Evolutionary conservation across 2,113 vertebrate species (phyloP), one percentile per base, ranked within the genome.

Genomic region (Cheirogaleus medius): DNA sequence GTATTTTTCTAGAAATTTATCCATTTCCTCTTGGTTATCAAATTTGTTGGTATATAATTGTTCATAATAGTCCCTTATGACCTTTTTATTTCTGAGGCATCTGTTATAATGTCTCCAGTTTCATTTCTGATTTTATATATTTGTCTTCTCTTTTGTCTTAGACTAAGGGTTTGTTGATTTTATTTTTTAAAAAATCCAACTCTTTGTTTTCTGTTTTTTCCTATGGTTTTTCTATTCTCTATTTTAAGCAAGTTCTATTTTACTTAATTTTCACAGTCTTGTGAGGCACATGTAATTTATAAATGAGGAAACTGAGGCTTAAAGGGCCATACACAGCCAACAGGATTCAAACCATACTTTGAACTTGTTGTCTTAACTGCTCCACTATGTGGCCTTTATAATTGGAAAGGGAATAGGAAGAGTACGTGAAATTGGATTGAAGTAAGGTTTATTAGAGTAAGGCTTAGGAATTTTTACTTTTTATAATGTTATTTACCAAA

Each of bases 331-430:
- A 87, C 21, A 44, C 44, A 77, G 69, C 29, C 29, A 91, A 60
- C 18, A 84, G 44, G 74, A 85, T 92, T 84, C 13, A 27, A 54
- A 32, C 27, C 18, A 27, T 95, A 84, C 25, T 64, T 52, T 66
- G 54, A 78, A 58, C 9, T 18, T 95, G 34, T 80, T 83, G 44
- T 63, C 42, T 64, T 78, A 91, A 71, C 4, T 77, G 23, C 21
- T 91, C 11, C 8, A 49, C 13, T 74, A 2, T 66, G n/a, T 73
- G 54, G 47, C n/a, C 39, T 94, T 87, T 74, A 37, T 71, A 78
- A 92, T 92, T 95, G 63, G 63, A 80, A 85, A 89, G 25, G 54
- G 52, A 95, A 58, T 92, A 86, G 39, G 56, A 76, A 64, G 20
- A 89, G 81, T 80, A 12, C 69, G 20, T 25, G 64, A 77, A 93